Evolutionary conservation across 1,140 invertebrate species (phyloP), one percentile per base, ranked within the genome.

Genomic region (Zaprionus capensis): DNA sequence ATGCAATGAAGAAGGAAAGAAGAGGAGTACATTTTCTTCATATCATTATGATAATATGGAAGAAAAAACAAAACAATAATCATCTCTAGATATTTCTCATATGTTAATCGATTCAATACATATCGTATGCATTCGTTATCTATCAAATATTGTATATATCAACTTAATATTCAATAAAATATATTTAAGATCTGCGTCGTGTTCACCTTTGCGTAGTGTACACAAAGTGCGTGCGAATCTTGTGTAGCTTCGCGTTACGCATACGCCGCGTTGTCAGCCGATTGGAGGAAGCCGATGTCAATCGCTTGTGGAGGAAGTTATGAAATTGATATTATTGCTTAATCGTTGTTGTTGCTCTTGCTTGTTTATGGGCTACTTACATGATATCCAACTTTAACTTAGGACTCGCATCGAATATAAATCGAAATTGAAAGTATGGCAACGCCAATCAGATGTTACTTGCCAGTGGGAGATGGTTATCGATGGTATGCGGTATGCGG

Each of bases 301-400:
- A 68, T 68, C 67, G 38, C 24, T 72, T 73, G 51, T 28, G 17
- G 3, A 46, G 58, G 44, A 56, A n/a, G 38, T 62, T 75, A 12
- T 68, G 41, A 75, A 75, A 70, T 70, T 70, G 66, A 75, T 75
- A 75, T 75, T 63, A 57, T 75, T 63, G 51, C 53, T 63, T 63
- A 75, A 63, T 70, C 59, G 56, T 62, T 55, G 34, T 26, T 68
- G 56, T 73, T 46, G 38, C 9, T 46, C 44, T 69, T 20, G 76
- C 72, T 80, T 72, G 61, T 86, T 81, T 75, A 85, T 71, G 82
- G 51, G 59, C 68, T 58, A 46, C 69, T 66, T 81, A 81, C 75
- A 78, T 81, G 82, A 76, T 75, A 86, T 51, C 53, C 34, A 26
- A n/a, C 20, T 20, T 1, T 0, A 14, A 24, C n/a, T 56, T 31